Percentiles rank a stretch among this genome's conserved stretches.
These are phyloP conservation scores for Pomatorhinus ruficollis DNA, from an alignment of 2,113 vertebrate genomes.

Conservation along the genomic window DNA sequence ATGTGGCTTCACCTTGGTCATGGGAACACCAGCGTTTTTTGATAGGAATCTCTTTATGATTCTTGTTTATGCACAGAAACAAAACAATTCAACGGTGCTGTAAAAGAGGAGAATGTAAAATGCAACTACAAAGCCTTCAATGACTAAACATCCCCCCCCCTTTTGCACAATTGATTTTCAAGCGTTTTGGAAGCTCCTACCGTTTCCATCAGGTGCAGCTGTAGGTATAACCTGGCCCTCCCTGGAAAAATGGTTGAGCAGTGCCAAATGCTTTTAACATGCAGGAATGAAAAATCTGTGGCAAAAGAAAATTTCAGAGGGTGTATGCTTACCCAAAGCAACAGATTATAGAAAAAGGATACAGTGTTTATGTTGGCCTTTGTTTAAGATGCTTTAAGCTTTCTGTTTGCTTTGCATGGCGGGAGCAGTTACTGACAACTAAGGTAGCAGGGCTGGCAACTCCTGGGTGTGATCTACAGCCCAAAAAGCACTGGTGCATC, in stretches of 20 bases:
- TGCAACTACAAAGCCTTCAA: background rate
- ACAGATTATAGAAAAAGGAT: background rate
- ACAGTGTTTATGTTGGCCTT: background rate
- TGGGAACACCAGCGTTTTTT: background rate
- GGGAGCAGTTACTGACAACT: background rate
- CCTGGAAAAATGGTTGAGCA: background rate
- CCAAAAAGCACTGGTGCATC: background rate
- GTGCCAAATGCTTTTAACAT: background rate
- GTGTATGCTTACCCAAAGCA: background rate
- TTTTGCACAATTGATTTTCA: background rate
- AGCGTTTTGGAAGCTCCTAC: background rate
- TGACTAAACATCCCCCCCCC: background rate
- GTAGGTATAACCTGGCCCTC: background rate
- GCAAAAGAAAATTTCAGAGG: background rate
- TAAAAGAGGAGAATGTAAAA: background rate
- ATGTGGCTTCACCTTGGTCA: background rate
- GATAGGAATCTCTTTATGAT: background rate
- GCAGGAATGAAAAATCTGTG: background rate
- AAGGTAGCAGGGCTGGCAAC: background rate
- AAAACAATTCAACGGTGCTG: background rate
- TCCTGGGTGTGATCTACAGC: background rate
- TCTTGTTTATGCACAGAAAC: background rate
- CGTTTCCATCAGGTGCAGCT: background rate
- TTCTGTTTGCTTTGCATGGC: background rate
- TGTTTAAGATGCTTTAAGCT: background rate